phyloP scores from a whole-genome alignment of 2,113 vertebrate species.

The Herpailurus yagouaroundi region DNA sequence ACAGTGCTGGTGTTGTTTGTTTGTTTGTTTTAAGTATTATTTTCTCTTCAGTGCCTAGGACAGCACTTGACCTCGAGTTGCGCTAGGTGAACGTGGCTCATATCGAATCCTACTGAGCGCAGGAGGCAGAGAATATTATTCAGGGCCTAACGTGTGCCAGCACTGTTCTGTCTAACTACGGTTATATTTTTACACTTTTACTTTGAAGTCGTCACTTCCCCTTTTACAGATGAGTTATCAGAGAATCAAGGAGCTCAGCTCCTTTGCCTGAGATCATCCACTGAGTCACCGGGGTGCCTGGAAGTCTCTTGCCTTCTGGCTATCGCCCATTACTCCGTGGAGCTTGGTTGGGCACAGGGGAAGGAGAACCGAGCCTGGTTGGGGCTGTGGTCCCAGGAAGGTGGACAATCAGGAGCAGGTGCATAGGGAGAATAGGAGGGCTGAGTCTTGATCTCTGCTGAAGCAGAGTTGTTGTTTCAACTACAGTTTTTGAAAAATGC shows the following conservation, averaged over 20 bases:
- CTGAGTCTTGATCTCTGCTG: not conserved
- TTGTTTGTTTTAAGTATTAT: not conserved
- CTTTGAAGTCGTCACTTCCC: slow-evolving; percentile 3
- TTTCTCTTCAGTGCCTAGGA: not conserved
- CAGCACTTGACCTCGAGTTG: not conserved
- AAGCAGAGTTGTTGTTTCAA: not conserved
- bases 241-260: not conserved
- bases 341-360: too few relatives aligned
- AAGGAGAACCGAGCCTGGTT: not conserved
- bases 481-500: not conserved
- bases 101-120: not conserved
- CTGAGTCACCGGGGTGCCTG: not conserved
- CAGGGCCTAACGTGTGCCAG: not conserved
- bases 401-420: not conserved
- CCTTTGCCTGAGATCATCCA: not conserved
- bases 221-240: not conserved
- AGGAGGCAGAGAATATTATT: not conserved
- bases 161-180: not conserved
- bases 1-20: not conserved
- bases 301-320: not conserved
- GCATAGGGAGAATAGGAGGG: not conserved
- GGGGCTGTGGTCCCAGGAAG: not conserved
- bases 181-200: not conserved
- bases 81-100: not conserved
- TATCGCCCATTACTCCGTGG: rapidly evolving